phyloP scores from a whole-genome alignment of 2,797 vertebrate genomes.

The Anguilla obscura region DNA sequence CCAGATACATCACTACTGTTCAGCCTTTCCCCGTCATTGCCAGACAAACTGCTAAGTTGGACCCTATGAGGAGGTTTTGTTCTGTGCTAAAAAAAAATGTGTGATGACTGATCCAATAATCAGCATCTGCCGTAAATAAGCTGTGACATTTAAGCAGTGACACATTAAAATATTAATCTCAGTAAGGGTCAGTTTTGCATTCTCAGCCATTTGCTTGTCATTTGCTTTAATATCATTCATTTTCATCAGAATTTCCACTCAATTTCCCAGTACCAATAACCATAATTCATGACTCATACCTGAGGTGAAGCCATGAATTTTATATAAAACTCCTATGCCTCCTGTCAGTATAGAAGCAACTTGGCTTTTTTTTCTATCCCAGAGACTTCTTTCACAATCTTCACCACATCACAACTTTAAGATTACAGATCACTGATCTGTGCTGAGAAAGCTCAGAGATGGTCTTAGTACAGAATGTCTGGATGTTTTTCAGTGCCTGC shows the following conservation, averaged over 20 bases:
- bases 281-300: background rate
- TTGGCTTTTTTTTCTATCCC: slow-evolving; percentile 16
- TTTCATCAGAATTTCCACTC: background rate
- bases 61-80: background rate
- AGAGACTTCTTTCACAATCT: slow-evolving; percentile 33
- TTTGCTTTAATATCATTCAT: background rate
- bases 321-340: background rate
- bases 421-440: slow-evolving; percentile 45
- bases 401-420: slow-evolving; percentile 40
- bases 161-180: background rate
- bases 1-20: background rate
- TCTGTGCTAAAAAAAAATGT: background rate
- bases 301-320: background rate
- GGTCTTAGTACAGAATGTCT: slow-evolving; percentile 24
- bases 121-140: background rate
- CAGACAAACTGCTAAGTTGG: background rate
- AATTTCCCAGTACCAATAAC: background rate
- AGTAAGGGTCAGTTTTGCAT: background rate
- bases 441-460: slow-evolving; percentile 43
- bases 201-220: background rate
- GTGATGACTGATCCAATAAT: background rate
- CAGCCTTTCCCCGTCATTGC: background rate
- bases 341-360: background rate
- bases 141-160: background rate
- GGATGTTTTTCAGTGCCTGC: slow-evolving; percentile 32